Percentiles rank a stretch among this genome's conserved stretches.
phyloP scores from a whole-genome alignment of 1,140 invertebrate species.

The Onthophagus taurus region DNA sequence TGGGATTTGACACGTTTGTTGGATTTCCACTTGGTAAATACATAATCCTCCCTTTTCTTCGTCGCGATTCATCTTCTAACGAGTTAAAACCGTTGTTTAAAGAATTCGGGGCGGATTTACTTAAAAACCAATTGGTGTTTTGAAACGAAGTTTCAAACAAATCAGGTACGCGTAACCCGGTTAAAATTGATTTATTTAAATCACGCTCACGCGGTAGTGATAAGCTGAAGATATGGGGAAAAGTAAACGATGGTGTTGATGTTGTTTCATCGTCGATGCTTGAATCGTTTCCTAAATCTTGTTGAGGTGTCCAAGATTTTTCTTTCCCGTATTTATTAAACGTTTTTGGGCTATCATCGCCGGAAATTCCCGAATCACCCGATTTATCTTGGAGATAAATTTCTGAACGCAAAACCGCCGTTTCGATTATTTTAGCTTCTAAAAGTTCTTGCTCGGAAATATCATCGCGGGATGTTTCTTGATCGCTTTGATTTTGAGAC shows the following conservation, averaged over 20 bases:
- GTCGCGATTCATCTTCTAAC: conserved; percentile 20
- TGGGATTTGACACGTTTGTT: background rate
- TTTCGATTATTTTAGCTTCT: conserved; percentile 45
- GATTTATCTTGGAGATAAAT: conserved; percentile 52
- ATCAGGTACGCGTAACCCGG: conserved; percentile 56
- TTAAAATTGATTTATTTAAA: conserved; percentile 56
- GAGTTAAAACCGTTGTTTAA: conserved; percentile 50
- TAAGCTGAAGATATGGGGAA: conserved; percentile 61
- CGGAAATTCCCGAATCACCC: conserved; percentile 71
- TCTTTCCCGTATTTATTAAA: background rate
- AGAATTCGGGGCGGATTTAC: conserved; percentile 67
- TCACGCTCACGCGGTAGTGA: conserved; percentile 58
- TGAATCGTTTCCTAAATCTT: conserved; percentile 58
- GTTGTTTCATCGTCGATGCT: conserved; percentile 36
- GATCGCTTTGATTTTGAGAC: conserved; percentile 25
- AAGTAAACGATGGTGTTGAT: conserved; percentile 4
- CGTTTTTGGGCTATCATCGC: conserved; percentile 45
- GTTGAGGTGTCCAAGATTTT: conserved; percentile 67
- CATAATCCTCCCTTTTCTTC: conserved; percentile 15
- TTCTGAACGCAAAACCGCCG: conserved; percentile 43
- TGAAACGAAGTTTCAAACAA: conserved; percentile 27
- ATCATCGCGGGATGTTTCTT: no score
- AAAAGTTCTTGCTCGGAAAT: conserved; percentile 29
- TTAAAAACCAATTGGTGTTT: conserved; percentile 61
- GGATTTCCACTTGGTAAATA: conserved; percentile 12